Conservation (phyloP, 1,140 invertebrate genomes). For the Metopolophium dirhodum region DNA sequence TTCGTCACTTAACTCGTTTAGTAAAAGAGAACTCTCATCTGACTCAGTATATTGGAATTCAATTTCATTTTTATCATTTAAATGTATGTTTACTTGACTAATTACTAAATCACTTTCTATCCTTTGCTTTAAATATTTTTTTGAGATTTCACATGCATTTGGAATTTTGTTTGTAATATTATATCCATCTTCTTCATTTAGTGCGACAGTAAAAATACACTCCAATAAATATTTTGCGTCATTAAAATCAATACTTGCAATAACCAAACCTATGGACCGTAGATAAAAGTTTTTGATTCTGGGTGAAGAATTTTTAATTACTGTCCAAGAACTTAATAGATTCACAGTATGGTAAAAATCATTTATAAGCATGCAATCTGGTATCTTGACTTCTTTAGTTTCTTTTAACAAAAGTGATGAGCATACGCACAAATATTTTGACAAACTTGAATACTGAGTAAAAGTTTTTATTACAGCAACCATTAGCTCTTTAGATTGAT, state of each 20-base stretch:
- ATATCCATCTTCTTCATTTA: background rate
- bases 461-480: background rate
- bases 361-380: background rate
- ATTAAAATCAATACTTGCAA: background rate
- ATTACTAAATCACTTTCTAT: background rate
- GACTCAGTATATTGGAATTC: background rate
- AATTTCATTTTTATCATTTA: background rate
- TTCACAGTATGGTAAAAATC: background rate
- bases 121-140: background rate
- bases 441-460: background rate
- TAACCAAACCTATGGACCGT: background rate
- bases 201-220: background rate
- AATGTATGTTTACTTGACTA: background rate
- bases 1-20: background rate
- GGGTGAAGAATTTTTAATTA: background rate
- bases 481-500: background rate
- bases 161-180: background rate
- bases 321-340: background rate
- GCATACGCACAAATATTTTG: background rate
- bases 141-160: background rate
- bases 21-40: background rate
- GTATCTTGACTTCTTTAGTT: background rate
- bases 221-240: background rate
- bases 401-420: background rate
- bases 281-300: background rate